phyloP scores from a whole-genome alignment of 2,797 vertebrate species.

The Chaetodon trifasciatus region DNA sequence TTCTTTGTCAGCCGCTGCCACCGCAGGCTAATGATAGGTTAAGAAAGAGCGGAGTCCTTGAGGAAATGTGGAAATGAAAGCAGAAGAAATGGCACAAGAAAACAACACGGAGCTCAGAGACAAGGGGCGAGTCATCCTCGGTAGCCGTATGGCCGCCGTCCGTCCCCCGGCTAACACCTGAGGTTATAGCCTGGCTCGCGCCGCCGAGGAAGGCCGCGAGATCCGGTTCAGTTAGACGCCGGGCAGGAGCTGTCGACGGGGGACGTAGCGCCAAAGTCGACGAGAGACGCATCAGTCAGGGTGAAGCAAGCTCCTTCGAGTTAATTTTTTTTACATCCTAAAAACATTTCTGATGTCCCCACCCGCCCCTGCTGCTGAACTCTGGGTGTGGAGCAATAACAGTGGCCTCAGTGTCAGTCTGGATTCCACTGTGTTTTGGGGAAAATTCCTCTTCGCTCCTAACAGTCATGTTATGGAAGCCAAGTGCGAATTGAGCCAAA shows the following conservation, averaged over 20 bases:
- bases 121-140: neutral
- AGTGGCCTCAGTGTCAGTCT: slow-evolving; percentile 75
- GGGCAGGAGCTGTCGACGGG: neutral
- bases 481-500: slow-evolving; percentile 77
- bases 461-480: slow-evolving; percentile 69
- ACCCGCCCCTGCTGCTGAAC: slow-evolving; percentile 60
- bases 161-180: slow-evolving; percentile 40
- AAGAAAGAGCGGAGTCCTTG: slow-evolving; percentile 51
- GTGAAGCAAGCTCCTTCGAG: neutral
- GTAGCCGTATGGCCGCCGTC: slow-evolving; percentile 26
- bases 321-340: slow-evolving; percentile 6
- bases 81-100: slow-evolving; percentile 32
- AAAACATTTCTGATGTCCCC: slow-evolving; percentile 50
- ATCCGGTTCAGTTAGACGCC: slow-evolving; percentile 30
- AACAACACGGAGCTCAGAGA: slow-evolving; percentile 17
- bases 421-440: slow-evolving; percentile 83
- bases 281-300: neutral
- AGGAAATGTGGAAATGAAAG: slow-evolving; percentile 65
- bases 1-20: slow-evolving; percentile 62
- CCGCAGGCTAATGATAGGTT: slow-evolving; percentile 72
- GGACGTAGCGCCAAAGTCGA: neutral
- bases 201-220: slow-evolving; percentile 8
- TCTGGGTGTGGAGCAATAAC: slow-evolving; percentile 79
- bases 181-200: slow-evolving; percentile 10
- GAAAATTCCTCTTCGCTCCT: slow-evolving; percentile 78